Percentiles rank a stretch among this genome's conserved stretches.
Conservation (phyloP, 2,113 vertebrate genomes). For the Cricetomys ansorgei region DNA sequence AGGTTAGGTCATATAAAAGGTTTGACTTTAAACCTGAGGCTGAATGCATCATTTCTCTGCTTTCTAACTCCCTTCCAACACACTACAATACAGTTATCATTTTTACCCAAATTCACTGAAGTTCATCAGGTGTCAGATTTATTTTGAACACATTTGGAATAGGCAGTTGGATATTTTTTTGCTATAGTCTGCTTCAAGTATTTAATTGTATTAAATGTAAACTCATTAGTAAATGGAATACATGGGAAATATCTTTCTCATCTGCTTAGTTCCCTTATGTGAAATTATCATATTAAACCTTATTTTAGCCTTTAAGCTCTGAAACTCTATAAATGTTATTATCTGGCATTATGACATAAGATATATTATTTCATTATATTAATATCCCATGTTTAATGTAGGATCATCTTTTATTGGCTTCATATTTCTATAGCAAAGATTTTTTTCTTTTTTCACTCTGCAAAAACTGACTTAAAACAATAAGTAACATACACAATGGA, state of each 20-base stretch:
- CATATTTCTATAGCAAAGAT: no score
- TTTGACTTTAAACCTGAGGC: neutral
- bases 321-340: neutral
- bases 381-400: neutral
- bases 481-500: accelerated
- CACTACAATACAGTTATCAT: neutral
- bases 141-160: neutral
- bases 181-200: neutral
- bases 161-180: neutral
- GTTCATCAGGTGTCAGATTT: accelerated
- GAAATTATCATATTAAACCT: neutral
- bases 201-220: neutral
- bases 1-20: neutral
- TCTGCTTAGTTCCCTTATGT: neutral
- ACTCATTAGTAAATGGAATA: neutral
- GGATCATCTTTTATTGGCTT: neutral
- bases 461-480: no score
- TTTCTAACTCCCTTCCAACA: neutral
- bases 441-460: neutral
- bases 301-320: neutral
- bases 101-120: neutral
- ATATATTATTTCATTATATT: neutral
- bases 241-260: neutral
- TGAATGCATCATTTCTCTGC: neutral
- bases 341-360: neutral